phyloP scores from a whole-genome alignment of 2,797 vertebrate genomes.

The Uromys caudimaculatus region DNA sequence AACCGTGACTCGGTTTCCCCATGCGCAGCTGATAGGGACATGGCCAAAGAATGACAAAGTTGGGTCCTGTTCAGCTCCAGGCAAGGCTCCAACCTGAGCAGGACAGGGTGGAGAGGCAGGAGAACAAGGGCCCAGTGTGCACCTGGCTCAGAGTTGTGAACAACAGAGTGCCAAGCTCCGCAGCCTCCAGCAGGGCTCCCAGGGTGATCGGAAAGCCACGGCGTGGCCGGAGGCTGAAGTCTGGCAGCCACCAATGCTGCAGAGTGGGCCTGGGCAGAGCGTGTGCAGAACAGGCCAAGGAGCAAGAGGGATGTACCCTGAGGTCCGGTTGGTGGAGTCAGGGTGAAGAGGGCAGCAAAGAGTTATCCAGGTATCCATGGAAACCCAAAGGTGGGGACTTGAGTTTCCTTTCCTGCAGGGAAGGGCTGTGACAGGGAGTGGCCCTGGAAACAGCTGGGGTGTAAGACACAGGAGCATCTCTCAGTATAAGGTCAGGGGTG shows the following conservation, averaged over 20 bases:
- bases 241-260: accelerated
- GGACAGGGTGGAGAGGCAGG: neutral
- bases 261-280: accelerated
- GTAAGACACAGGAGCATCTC: too few relatives aligned
- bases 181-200: constrained; percentile 14
- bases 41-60: constrained; percentile 13
- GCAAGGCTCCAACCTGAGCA: constrained; percentile 43
- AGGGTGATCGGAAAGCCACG: neutral
- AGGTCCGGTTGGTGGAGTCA: neutral
- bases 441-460: neutral
- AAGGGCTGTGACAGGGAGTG: neutral
- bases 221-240: neutral
- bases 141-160: neutral
- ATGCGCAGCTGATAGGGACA: accelerated
- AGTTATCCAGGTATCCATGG: neutral
- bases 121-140: constrained; percentile 68
- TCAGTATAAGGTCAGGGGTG: too few relatives aligned
- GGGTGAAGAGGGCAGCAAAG: neutral
- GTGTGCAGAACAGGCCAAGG: neutral
- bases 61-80: neutral
- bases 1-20: neutral
- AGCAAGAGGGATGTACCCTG: neutral
- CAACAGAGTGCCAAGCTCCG: neutral
- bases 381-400: neutral
- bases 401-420: neutral